Evolutionary conservation across 2,888 invertebrate genomes (phyloP).

Genomic region (Harpagoxenus sublaevis): DNA sequence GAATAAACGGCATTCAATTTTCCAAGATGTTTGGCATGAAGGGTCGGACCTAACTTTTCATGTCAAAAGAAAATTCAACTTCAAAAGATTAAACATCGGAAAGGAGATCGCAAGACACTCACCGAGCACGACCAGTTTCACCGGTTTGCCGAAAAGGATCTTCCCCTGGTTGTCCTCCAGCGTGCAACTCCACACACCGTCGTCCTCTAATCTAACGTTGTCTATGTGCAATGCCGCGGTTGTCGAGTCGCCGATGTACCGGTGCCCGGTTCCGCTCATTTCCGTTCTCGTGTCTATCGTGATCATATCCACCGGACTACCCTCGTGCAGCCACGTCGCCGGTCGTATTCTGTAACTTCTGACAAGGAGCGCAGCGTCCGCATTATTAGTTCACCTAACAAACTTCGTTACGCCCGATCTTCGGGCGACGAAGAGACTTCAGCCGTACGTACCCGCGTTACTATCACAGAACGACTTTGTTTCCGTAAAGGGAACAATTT

Average conservation of each 20-base stretch:
- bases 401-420: conserved; percentile 39
- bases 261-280: conserved; percentile 85
- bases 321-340: conserved; percentile 84
- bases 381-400: conserved; percentile 44
- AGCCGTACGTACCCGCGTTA: background rate
- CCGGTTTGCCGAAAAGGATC: conserved; percentile 89
- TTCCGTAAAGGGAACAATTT: conserved; percentile 16
- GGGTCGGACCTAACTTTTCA: conserved; percentile 12
- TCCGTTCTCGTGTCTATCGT: conserved; percentile 85
- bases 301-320: conserved; percentile 84
- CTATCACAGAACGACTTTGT: conserved; percentile 27
- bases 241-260: conserved; percentile 84
- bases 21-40: background rate
- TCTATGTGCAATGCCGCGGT: conserved; percentile 87
- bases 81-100: background rate
- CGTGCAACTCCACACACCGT: conserved; percentile 91
- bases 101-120: conserved; percentile 81
- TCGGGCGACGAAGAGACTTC: conserved; percentile 25
- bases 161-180: conserved; percentile 89
- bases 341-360: conserved; percentile 84
- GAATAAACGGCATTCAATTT: conserved; percentile 7
- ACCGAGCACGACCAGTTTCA: conserved; percentile 90
- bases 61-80: conserved; percentile 24
- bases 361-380: conserved; percentile 59
- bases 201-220: conserved; percentile 89